Evolutionary conservation across 2,113 vertebrate species (phyloP), one percentile per base, ranked within the genome.

Genomic region (Ochotona princeps): DNA sequence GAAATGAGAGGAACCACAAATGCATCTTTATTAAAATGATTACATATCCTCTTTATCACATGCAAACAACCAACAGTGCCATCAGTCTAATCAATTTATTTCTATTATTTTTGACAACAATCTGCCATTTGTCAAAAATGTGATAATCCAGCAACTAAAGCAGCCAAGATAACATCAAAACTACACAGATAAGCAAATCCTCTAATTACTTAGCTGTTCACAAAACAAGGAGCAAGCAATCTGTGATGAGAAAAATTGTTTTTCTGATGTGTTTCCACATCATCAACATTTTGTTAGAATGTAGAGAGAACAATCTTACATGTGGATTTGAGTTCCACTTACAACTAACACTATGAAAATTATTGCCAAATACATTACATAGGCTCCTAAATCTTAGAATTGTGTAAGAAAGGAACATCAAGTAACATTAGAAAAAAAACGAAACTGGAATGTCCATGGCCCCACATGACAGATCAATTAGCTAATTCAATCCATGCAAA

Each of bases 1-100:
- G 92, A 95, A 96, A 94, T 49, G 81, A 74, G 78, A 83, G 93
- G 78, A 97, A 60, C 12, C 5, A 87, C 78, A 38, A 78, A 92
- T 84, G 72, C 30, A 94, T 93, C 93, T 96, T 97, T 78, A 96
- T 95, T 96, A 96, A 73, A 95, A 95, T 84, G 25, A 92, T 93
- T 91, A 61, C 4, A 38, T 4, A 73, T 28, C 23, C 28, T 82
- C 44, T 74, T 72, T 79, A 60, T 67, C 25, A 86, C 63, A 75
- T 60, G 49, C 32, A 86, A 60, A 88, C 82, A 10, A 85, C 32
- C 26, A 78, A 15, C 44, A 81, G 70, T 21, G 92, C 28, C 20
- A 38, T 87, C 38, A 67, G 85, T 92, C 81, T 72, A 82, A 61
- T 80, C 87, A 82, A n/a, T 51, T 57, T 18, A 61, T 92, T 60